These are phyloP conservation scores for Raphicerus campestris DNA, from an alignment of 2,113 vertebrate genomes.

Conservation along the genomic window DNA sequence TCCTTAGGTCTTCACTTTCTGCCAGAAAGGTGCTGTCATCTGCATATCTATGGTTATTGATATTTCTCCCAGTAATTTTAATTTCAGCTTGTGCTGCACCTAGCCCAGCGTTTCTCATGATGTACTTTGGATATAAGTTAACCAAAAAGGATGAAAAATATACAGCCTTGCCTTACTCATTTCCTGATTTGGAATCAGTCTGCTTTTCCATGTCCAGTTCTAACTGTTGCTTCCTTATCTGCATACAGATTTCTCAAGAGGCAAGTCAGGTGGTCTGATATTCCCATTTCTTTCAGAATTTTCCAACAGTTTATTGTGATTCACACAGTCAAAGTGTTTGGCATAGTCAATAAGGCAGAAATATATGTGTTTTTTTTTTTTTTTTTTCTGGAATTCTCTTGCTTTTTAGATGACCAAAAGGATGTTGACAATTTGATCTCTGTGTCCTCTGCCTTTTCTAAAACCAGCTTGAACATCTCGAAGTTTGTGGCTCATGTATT, in stretches of 20 bases:
- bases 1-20: neutral
- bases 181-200: neutral
- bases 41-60: neutral
- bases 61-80: neutral
- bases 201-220: neutral
- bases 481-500: fast-evolving
- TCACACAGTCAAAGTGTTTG: neutral
- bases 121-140: neutral
- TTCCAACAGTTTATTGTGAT: neutral
- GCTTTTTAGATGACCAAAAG: fast-evolving
- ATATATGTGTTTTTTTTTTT: too few relatives aligned
- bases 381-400: neutral
- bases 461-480: neutral
- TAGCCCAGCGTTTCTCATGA: neutral
- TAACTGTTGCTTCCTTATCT: neutral
- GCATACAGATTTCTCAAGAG: neutral
- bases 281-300: neutral
- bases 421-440: neutral
- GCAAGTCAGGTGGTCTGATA: neutral
- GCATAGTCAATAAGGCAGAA: neutral
- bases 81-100: neutral
- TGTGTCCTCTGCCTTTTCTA: neutral
- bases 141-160: neutral
- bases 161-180: neutral
- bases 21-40: neutral